Percentiles rank a stretch among this genome's conserved stretches.
Evolutionary conservation across 2,888 invertebrate genomes (phyloP).

Genomic region (Boloria selene): DNA sequence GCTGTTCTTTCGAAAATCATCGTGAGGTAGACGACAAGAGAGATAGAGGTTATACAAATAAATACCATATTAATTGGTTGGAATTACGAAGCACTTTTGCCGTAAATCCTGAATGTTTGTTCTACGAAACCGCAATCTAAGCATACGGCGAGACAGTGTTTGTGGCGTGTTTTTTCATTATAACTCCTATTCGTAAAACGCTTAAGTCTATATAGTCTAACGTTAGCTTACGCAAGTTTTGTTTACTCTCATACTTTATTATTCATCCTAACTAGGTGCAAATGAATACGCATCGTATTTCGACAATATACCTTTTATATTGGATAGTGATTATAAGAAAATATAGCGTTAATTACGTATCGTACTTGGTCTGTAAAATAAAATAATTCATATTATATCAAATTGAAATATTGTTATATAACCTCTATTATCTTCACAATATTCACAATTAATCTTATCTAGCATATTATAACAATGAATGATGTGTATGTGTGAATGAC

Average conservation of each 20-base stretch:
- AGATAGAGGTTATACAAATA: background rate
- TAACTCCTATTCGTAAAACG: background rate
- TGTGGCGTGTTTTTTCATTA: background rate
- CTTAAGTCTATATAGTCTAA: slow-evolving; percentile 1
- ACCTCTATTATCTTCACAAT: too few relatives aligned
- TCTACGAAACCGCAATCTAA: slow-evolving; percentile 5
- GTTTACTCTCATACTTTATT: background rate
- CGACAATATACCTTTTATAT: background rate
- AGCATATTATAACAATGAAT: too few relatives aligned
- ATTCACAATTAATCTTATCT: too few relatives aligned
- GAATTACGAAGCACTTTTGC: background rate
- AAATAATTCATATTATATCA: too few relatives aligned
- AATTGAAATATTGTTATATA: too few relatives aligned
- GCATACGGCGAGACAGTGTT: background rate
- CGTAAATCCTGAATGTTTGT: background rate
- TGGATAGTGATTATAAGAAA: background rate
- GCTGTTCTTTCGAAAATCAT: too few relatives aligned
- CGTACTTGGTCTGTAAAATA: too few relatives aligned
- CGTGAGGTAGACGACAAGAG: background rate
- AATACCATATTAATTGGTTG: background rate
- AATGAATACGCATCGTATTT: background rate
- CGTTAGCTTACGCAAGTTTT: background rate
- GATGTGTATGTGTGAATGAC: too few relatives aligned
- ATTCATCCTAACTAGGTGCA: slow-evolving; percentile 1
- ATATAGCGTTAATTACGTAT: too few relatives aligned